phyloP scores from a whole-genome alignment of 2,797 vertebrate species.

The Botia almorhae region DNA sequence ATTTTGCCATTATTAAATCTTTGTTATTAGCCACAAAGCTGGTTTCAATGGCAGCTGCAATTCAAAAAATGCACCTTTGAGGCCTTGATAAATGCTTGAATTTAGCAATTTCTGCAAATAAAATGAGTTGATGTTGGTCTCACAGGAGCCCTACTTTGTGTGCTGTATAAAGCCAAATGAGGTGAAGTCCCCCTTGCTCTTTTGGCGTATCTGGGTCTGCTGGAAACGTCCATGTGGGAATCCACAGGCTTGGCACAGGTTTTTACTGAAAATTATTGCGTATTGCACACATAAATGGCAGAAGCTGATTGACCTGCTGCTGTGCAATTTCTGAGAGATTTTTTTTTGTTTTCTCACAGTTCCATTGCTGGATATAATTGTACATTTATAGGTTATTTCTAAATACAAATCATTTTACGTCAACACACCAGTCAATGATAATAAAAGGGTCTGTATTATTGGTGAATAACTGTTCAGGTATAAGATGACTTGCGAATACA shows the following conservation, averaged over 20 bases:
- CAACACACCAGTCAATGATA: too few relatives aligned
- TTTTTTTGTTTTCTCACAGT: too few relatives aligned
- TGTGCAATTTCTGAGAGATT: too few relatives aligned
- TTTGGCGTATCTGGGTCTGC: constrained; percentile 87
- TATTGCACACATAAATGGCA: too few relatives aligned
- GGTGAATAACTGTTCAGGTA: constrained; percentile 74
- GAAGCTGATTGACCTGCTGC: too few relatives aligned
- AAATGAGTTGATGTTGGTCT: neutral
- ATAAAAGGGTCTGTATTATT: too few relatives aligned
- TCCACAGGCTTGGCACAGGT: too few relatives aligned
- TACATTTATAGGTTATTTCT: too few relatives aligned
- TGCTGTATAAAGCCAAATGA: constrained; percentile 95
- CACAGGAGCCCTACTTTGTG: constrained; percentile 91
- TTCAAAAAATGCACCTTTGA: neutral
- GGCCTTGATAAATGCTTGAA: neutral
- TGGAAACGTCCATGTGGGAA: constrained; percentile 90
- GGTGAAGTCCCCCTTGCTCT: constrained; percentile 77
- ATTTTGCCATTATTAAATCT: neutral
- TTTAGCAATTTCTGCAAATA: neutral
- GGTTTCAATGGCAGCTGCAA: neutral
- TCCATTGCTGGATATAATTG: too few relatives aligned
- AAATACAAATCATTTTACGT: too few relatives aligned
- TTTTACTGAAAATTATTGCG: neutral
- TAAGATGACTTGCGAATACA: constrained; percentile 97
- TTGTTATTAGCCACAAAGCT: neutral